These are phyloP conservation scores for Portevinia maculata DNA, from an alignment of 2,888 invertebrate species.

Conservation along the genomic window DNA sequence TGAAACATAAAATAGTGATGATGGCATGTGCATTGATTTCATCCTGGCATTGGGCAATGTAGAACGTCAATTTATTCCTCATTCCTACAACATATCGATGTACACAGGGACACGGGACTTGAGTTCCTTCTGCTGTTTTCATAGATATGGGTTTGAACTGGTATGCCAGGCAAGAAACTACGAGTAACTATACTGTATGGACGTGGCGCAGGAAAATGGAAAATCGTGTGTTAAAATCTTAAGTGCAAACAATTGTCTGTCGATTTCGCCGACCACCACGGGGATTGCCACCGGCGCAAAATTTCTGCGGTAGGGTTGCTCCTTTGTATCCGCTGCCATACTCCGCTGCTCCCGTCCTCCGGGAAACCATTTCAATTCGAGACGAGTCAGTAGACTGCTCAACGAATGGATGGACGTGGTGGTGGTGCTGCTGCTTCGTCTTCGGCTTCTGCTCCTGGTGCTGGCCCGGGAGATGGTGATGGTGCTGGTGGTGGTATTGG, in stretches of 20 bases:
- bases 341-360: constrained; percentile 14
- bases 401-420: constrained; percentile 68
- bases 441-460: constrained; percentile 75
- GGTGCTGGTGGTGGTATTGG: constrained; percentile 74
- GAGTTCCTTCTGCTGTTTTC: constrained; percentile 40
- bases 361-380: constrained; percentile 71
- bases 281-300: constrained; percentile 79
- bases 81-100: constrained; percentile 70
- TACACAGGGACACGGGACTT: constrained; percentile 50
- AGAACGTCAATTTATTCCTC: constrained; percentile 74
- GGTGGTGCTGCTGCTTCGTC: constrained; percentile 51
- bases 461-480: constrained; percentile 60
- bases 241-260: constrained; percentile 83
- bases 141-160: constrained; percentile 66
- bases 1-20: constrained; percentile 58
- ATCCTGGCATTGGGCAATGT: constrained; percentile 63
- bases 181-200: constrained; percentile 58
- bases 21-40: constrained; percentile 71
- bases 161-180: constrained; percentile 49
- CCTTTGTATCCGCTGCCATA: constrained; percentile 27
- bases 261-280: constrained; percentile 81
- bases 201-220: constrained; percentile 72
- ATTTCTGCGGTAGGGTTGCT: constrained; percentile 56
- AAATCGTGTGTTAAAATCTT: constrained; percentile 83
- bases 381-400: constrained; percentile 53